phyloP scores from a whole-genome alignment of 2,797 vertebrate genomes.

The Silurus aristotelis region DNA sequence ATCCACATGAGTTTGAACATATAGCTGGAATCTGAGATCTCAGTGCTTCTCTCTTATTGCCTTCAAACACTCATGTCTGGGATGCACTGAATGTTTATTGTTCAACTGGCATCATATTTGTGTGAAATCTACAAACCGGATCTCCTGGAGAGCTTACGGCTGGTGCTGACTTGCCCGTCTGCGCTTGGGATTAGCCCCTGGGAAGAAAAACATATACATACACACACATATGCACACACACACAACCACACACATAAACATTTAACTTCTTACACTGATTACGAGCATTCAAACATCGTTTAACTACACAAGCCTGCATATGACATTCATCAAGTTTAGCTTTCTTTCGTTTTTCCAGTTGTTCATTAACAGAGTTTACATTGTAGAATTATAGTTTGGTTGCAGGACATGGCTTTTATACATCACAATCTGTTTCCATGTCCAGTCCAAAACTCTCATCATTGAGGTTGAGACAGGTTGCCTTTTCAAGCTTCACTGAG shows the following conservation, averaged over 20 bases:
- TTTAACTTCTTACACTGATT: not conserved
- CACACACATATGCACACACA: not conserved
- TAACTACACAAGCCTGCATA: conserved; percentile 18
- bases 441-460: conserved; percentile 44
- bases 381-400: conserved; percentile 16
- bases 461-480: conserved; percentile 54
- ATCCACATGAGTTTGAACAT: conserved; percentile 22
- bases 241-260: not conserved
- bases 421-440: conserved; percentile 43
- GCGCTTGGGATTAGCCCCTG: conserved; percentile 2
- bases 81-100: conserved; percentile 54
- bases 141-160: conserved; percentile 17
- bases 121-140: conserved; percentile 45
- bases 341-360: not conserved
- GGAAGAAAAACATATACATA: not conserved
- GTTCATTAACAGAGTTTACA: conserved; percentile 21
- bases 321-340: not conserved
- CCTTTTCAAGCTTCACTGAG: conserved; percentile 57
- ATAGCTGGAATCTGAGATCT: conserved; percentile 19
- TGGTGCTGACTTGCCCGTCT: conserved; percentile 29
- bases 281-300: conserved; percentile 8
- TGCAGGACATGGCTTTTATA: conserved; percentile 5
- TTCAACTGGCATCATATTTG: conserved; percentile 32
- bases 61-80: conserved; percentile 28
- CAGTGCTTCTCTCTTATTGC: conserved; percentile 19